Base-by-base conservation (phyloP, 2,888 invertebrate genomes). In the Trissolcus japonicus region DNA sequence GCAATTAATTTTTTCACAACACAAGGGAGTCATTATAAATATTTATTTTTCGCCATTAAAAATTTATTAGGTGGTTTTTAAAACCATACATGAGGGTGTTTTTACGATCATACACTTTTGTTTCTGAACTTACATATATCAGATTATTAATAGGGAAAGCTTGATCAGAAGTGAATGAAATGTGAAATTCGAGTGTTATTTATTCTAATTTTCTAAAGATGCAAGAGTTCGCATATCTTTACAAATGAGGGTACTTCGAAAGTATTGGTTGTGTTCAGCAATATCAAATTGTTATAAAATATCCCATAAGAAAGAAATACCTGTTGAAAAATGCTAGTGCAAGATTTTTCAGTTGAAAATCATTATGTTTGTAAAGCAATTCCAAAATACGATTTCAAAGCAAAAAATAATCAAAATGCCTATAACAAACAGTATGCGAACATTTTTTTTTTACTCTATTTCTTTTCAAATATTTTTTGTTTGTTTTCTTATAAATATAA, bases 161-260 rank as follows among this genome's bases (percentile, higher is more conserved):
- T 16, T 14, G 1, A 14, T 16, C 2, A 11, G n/a, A 46, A 11
- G 3, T 16, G 43, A 43, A 46, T 1, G 46, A 14, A n/a, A n/a
- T n/a, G 14, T 3, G 4, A 46, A 46, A 46, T 3, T 65, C 51
- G 50, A 16, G 19, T 65, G 55, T 66, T 66, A 69, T 57, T 69
- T 46, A 60, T 60, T 46, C 40, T 46, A 57, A 61, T 61, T 50
- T 43, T 46, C 11, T 59, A 50, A 25, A 67, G 59, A 56, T 50
- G 57, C 62, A 73, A 16, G 68, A 80, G 80, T 80, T 84, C 83
- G 80, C 83, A 80, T 67, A 82, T 81, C 79, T 76, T 76, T 66
- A 65, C 67, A 81, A 83, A 87, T 84, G 84, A 86, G 82, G 87
- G 84, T 80, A 86, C 86, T 86, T 82, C 79, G 78, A 59, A 56